A percentile compares a stretch with the other conserved stretches of the same genome.
Evolutionary conservation across 2,797 vertebrate genomes (phyloP).

Genomic region (Cyclura pinguis): DNA sequence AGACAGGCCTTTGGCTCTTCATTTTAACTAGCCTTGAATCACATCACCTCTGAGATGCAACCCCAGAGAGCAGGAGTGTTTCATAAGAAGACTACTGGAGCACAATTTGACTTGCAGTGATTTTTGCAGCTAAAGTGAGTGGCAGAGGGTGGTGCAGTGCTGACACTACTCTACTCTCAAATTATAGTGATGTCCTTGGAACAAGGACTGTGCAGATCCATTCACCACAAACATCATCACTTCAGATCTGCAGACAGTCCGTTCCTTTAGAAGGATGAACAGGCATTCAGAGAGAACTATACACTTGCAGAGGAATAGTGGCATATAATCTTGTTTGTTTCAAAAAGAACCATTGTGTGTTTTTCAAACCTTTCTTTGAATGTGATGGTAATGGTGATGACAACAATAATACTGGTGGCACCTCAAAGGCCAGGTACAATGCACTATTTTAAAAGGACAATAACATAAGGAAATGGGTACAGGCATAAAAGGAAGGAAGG

Average conservation of each 20-base stretch:
- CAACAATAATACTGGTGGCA: not conserved
- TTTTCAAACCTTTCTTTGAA: not conserved
- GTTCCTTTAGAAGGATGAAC: not conserved
- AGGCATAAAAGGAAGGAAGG: not conserved
- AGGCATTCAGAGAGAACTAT: not conserved
- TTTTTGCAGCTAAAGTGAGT: slow-evolving; percentile 13
- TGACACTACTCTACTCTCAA: not conserved
- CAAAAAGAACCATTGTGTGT: not conserved
- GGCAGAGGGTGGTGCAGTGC: not conserved
- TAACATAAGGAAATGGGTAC: not conserved
- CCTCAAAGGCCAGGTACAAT: not conserved
- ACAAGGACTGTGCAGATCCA: slow-evolving; percentile 16
- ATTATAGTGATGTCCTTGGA: slow-evolving; percentile 26
- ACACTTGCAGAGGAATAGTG: not conserved
- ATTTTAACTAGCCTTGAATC: not conserved
- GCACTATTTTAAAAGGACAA: not conserved
- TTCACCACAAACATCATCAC: slow-evolving; percentile 3
- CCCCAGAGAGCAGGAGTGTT: not conserved
- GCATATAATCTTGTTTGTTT: not conserved
- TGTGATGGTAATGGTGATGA: not conserved
- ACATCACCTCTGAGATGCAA: not conserved
- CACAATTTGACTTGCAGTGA: slow-evolving; percentile 6
- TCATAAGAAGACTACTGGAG: not conserved
- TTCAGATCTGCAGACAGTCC: not conserved
- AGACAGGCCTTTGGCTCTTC: not conserved